phyloP scores from a whole-genome alignment of 23 tunicate species.

The Trididemnum nubilum region DNA sequence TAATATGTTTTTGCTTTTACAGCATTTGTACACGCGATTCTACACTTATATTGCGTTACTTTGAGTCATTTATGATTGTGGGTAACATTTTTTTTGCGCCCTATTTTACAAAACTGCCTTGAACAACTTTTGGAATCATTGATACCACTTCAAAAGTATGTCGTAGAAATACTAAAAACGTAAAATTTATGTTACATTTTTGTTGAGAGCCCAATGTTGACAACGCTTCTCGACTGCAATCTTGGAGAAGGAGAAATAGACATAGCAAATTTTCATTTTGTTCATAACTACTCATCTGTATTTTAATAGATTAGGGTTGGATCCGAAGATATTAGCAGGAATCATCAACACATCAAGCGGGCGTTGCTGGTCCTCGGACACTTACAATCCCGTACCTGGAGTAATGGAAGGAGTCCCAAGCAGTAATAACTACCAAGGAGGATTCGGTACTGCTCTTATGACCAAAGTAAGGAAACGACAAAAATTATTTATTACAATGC shows the following conservation, averaged over 20 bases:
- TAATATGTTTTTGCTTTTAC: not conserved
- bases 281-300: no score
- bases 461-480: constrained; percentile 72
- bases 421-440: constrained; percentile 86
- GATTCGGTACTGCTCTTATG: constrained; percentile 96
- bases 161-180: no score
- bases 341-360: constrained; percentile 90
- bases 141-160: no score
- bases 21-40: not conserved
- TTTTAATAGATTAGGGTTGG: constrained; percentile 69
- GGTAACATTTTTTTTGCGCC: not conserved
- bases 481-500: no score
- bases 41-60: no score
- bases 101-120: no score
- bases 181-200: no score
- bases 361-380: constrained; percentile 97
- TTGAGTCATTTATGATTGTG: not conserved
- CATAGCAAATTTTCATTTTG: no score
- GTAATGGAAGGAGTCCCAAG: constrained; percentile 90
- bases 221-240: no score
- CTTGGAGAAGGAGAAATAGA: no score
- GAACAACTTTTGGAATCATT: no score
- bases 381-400: constrained; percentile 98
- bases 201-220: no score
- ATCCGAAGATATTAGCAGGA: constrained; percentile 83